Base-by-base conservation (phyloP, 2,888 invertebrate species). In the Panopea generosa region DNA sequence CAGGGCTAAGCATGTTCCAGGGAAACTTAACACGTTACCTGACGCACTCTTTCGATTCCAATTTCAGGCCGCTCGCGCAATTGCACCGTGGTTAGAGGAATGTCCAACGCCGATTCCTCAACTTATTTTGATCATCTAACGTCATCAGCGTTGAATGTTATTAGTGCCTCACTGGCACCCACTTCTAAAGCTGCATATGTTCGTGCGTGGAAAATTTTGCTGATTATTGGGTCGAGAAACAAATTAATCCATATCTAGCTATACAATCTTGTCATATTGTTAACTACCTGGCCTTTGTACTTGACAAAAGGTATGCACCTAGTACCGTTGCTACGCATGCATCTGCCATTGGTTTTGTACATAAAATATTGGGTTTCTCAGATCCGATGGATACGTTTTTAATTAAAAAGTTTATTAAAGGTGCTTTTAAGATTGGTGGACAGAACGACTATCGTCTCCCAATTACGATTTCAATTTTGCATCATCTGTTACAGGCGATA, bases 21-120 rank as follows among this genome's bases (percentile, higher is more conserved):
- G 14, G 20, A 45, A 45, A 45, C 16, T 45, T 18, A 45, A 45
- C 45, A 18, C 20, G 45, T 16, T 45, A 18, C n/a, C 45, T 45
- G 45, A 45, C 16, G n/a, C 16, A 18, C 20, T 45, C n/a, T 45
- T 16, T 18, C 45, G 45, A 49, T 77, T 76, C 52, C 26, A 60
- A 38, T 67, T 72, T 62, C 77, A 77, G 73, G 61, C 49, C 20
- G 77, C 77, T 22, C 26, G 20, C 16, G 33, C 38, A 4, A 22
- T 40, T 27, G 72, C 77, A 2, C 72, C 77, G 24, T 53, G 26
- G 53, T 33, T 73, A 38, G 6, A 24, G n/a, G n/a, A n/a, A n/a
- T 4, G 2, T 11, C 53, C 53, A 43, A 22, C 20, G 14, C 47
- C n/a, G 18, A 47, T 61, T 14, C 47, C 50, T 11, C 20, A 11